Evolutionary conservation across 2,888 invertebrate species (phyloP), one percentile per base, ranked within the genome.

Genomic region (Melinaea menophilus): DNA sequence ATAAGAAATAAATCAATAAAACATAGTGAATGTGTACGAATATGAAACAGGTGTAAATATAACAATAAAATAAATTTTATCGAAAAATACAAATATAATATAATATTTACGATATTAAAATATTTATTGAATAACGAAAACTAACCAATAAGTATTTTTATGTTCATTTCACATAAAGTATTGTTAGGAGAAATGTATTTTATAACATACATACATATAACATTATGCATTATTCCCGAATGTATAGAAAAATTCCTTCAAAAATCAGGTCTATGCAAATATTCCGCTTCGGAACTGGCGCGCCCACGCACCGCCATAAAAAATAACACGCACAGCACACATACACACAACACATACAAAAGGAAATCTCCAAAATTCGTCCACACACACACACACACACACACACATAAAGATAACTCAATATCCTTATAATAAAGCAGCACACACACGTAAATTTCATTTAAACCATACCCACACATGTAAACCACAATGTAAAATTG

Each of bases 361-460:
- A 69, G 70, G 68, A 70, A 70, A 68, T 71, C 70, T 68, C 69
- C 69, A 67, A 70, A 72, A 69, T 65, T 61, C 51, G 64, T 65
- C 48, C 69, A 65, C 65, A 72, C 70, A 41, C 55, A 65, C 66
- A 46, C 69, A 65, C 65, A 72, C 70, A 41, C 55, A 62, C 57
- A 55, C 9, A 62, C 41, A 55, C 34, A 51, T 37, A 48, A 57
- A 65, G 3, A 69, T 61, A 57, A 61, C 64, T 63, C 68, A 56
- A 68, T 64, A 69, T 57, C 37, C 37, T 34, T 33, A 33, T 34
- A n/a, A 34, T 34, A 55, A 5, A 55, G 59, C 47, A 54, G 54
- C 68, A 31, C 69, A 63, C 64, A 67, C 63, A 65, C 34, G 4
- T 51, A 62, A 58, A 58, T 55, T 56, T 59, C 34, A 41, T 48